These are phyloP conservation scores for Aproaerema taeniolella DNA, from an alignment of 2,888 invertebrate genomes.

Conservation along the genomic window DNA sequence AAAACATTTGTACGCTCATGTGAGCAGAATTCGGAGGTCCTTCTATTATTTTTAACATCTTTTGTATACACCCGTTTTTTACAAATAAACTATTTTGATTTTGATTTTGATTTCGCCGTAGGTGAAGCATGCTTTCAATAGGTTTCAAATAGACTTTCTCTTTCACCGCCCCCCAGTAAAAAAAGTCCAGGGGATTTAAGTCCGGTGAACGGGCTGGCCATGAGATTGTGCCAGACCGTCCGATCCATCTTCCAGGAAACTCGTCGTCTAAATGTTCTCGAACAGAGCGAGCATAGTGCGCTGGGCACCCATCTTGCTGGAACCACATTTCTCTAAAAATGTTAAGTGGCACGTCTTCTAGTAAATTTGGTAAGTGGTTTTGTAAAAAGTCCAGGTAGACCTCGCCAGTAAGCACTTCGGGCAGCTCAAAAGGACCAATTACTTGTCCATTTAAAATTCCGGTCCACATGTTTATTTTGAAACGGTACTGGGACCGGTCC, in stretches of 20 bases:
- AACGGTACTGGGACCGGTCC: conserved; percentile 9
- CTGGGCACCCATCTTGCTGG: conserved; percentile 19
- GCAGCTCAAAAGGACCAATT: conserved; percentile 16
- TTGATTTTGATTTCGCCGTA: too few relatives aligned
- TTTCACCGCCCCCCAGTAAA: background rate
- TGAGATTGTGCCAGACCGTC: conserved; percentile 12
- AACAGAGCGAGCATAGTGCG: conserved; percentile 12
- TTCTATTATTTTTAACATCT: too few relatives aligned
- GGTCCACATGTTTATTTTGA: conserved; percentile 22
- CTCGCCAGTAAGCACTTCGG: conserved; percentile 10
- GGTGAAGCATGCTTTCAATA: background rate
- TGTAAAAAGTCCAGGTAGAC: conserved; percentile 12
- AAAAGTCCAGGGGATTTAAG: background rate
- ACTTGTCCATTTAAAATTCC: conserved; percentile 20
- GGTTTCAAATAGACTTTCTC: background rate
- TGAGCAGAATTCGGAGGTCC: too few relatives aligned
- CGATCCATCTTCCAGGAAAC: conserved; percentile 13
- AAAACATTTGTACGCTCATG: too few relatives aligned
- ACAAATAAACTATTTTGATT: too few relatives aligned
- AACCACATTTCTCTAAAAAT: conserved; percentile 14
- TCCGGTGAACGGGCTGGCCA: conserved; percentile 15
- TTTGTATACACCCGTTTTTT: too few relatives aligned
- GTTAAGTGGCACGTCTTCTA: background rate
- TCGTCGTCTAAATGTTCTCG: conserved; percentile 10
- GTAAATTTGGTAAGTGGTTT: conserved; percentile 3